A percentile compares a stretch with the other conserved stretches of the same genome.
These are phyloP conservation scores for Drosophila paranaensis DNA, from an alignment of 2,888 invertebrate genomes.

Conservation along the genomic window DNA sequence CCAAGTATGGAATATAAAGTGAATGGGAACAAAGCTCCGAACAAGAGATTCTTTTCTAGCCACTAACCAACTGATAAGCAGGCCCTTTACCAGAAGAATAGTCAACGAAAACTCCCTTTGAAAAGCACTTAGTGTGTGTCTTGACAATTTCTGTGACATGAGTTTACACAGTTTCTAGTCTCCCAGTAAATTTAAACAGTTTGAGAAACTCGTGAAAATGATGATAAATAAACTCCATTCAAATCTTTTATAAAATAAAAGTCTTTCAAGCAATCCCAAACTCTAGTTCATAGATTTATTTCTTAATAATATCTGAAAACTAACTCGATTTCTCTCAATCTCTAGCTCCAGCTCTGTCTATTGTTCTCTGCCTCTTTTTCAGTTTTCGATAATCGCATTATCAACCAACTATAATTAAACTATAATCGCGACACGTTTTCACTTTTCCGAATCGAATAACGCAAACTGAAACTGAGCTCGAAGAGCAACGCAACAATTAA, in stretches of 20 bases:
- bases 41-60: slow-evolving; percentile 44
- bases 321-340: slow-evolving; percentile 2
- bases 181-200: neutral
- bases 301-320: neutral
- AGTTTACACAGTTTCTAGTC: slow-evolving; percentile 7
- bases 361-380: neutral
- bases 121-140: neutral
- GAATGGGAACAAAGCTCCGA: slow-evolving; percentile 28
- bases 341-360: neutral
- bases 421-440: slow-evolving; percentile 65
- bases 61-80: slow-evolving; percentile 34
- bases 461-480: slow-evolving; percentile 30
- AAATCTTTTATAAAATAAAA: neutral
- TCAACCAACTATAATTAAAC: slow-evolving; percentile 55
- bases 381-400: slow-evolving; percentile 63
- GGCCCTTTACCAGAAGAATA: neutral
- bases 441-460: slow-evolving; percentile 55
- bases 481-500: slow-evolving; percentile 61
- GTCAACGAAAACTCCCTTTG: slow-evolving; percentile 8
- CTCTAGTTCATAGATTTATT: neutral
- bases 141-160: neutral
- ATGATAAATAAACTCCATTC: neutral
- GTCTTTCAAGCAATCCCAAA: neutral
- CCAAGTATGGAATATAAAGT: slow-evolving; percentile 35
- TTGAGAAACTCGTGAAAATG: neutral